These are phyloP conservation scores for Gopherus evgoodei DNA, from an alignment of 2,113 vertebrate species.

Conservation along the genomic window DNA sequence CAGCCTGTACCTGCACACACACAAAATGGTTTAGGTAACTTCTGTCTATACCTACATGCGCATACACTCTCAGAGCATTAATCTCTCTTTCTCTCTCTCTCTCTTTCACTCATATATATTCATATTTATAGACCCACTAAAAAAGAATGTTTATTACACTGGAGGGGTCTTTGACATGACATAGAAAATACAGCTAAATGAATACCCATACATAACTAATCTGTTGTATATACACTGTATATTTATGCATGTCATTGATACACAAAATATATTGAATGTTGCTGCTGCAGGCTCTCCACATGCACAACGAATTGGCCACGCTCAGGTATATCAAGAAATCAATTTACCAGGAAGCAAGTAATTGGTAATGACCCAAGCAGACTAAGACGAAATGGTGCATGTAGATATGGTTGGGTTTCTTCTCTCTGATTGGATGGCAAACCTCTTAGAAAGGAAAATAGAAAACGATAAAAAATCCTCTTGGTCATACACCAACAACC, in stretches of 20 bases:
- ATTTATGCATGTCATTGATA: background rate
- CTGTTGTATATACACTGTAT: accelerated
- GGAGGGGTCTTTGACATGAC: background rate
- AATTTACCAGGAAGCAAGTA: accelerated
- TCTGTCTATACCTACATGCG: background rate
- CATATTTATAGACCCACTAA: background rate
- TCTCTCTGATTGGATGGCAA: background rate
- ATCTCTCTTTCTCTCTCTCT: background rate
- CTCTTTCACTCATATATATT: background rate
- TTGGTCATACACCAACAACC: background rate
- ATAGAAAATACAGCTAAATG: background rate
- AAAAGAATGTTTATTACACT: background rate
- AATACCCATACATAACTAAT: background rate
- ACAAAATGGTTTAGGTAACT: background rate
- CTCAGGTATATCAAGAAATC: background rate
- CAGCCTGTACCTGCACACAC: background rate
- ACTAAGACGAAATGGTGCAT: background rate
- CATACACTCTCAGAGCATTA: background rate
- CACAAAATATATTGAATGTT: background rate
- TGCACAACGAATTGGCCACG: accelerated
- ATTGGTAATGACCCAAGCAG: background rate
- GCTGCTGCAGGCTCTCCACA: background rate
- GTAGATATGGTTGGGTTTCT: background rate
- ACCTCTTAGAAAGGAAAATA: background rate
- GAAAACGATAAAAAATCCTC: background rate